Percentiles rank a stretch among this genome's conserved stretches.
These are phyloP conservation scores for Calephelis virginiensis DNA, from an alignment of 1,140 invertebrate genomes.

Conservation along the genomic window DNA sequence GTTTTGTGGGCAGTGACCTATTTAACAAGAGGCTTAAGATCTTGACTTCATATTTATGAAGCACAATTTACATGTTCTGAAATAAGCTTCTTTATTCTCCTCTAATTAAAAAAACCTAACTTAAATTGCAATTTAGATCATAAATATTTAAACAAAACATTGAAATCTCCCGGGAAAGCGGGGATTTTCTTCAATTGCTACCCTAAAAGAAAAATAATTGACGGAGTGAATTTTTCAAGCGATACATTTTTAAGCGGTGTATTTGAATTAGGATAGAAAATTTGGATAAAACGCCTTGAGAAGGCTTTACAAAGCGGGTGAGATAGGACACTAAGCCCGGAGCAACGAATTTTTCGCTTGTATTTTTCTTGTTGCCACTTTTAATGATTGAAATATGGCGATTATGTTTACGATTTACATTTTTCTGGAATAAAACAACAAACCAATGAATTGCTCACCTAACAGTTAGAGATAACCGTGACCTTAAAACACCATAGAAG, in stretches of 20 bases:
- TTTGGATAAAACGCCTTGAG: conserved; percentile 37
- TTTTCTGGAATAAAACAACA: too few relatives aligned
- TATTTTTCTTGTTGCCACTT: conserved; percentile 24
- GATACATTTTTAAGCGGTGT: conserved; percentile 31
- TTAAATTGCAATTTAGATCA: background rate
- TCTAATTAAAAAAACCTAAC: background rate
- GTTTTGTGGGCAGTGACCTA: too few relatives aligned
- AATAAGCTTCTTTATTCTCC: too few relatives aligned
- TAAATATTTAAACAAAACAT: conserved; percentile 21
- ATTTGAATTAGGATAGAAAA: conserved; percentile 44
- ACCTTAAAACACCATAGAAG: too few relatives aligned
- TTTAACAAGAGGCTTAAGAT: too few relatives aligned
- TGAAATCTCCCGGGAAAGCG: conserved; percentile 14
- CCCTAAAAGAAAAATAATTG: conserved; percentile 23
- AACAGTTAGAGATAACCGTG: too few relatives aligned
- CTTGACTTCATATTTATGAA: too few relatives aligned
- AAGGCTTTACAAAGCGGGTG: conserved; percentile 35
- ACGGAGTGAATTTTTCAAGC: conserved; percentile 27
- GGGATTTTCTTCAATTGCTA: conserved; percentile 16
- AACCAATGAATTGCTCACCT: too few relatives aligned
- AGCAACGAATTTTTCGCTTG: conserved; percentile 29
- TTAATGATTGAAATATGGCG: conserved; percentile 15
- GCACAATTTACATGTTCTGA: too few relatives aligned
- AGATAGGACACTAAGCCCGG: conserved; percentile 32
- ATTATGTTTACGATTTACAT: background rate